phyloP scores from a whole-genome alignment of 2,797 vertebrate genomes.

The Tarsius wallacei region DNA sequence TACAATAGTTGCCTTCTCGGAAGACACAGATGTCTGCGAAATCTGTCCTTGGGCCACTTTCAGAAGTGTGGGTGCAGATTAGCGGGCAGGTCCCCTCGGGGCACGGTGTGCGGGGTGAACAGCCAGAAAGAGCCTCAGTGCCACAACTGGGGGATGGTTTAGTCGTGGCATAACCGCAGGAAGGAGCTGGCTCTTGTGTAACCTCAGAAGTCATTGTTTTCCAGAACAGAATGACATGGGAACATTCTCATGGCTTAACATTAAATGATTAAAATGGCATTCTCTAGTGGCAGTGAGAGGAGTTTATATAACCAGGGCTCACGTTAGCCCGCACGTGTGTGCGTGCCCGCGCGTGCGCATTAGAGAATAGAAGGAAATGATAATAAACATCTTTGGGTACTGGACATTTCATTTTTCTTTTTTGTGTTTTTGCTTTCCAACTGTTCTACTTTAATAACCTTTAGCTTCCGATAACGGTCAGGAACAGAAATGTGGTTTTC shows the following conservation, averaged over 20 bases:
- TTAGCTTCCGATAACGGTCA: background rate
- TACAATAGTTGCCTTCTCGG: background rate
- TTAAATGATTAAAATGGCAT: constrained; percentile 57
- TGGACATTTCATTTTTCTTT: background rate
- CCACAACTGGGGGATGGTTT: background rate
- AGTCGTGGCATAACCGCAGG: background rate
- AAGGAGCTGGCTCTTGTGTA: accelerated
- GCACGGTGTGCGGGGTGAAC: accelerated
- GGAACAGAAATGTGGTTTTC: background rate
- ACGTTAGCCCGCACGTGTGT: background rate
- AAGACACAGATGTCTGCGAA: background rate
- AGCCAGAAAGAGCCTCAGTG: background rate
- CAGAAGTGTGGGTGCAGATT: background rate
- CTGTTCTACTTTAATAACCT: background rate
- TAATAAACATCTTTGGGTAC: background rate
- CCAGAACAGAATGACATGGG: constrained; percentile 59
- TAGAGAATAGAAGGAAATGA: background rate
- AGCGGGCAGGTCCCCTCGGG: accelerated
- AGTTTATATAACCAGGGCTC: constrained; percentile 13
- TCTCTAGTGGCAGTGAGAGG: constrained; percentile 4
- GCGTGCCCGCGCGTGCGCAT: background rate
- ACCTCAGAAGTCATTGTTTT: background rate
- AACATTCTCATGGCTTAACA: constrained; percentile 14
- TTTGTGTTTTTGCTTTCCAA: background rate
- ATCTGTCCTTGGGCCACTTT: background rate